phyloP scores from a whole-genome alignment of 2,797 vertebrate genomes.

The Coregonus sp. region DNA sequence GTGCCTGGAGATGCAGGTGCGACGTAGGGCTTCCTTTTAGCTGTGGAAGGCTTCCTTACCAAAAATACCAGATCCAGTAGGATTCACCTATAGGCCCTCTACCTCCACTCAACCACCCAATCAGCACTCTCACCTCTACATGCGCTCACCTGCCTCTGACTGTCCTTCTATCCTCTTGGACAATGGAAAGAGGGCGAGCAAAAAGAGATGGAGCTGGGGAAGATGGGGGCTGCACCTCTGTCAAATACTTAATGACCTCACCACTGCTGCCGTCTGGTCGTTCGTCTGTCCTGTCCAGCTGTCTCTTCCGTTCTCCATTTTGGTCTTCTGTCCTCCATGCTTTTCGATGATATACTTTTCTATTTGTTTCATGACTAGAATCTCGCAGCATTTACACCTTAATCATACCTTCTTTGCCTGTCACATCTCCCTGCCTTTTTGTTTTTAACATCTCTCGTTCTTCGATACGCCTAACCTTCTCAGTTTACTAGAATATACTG shows the following conservation, averaged over 20 bases:
- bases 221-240: constrained; percentile 1
- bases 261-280: neutral
- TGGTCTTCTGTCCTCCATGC: neutral
- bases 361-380: constrained; percentile 2
- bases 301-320: neutral
- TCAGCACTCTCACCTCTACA: neutral
- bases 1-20: neutral
- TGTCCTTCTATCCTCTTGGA: neutral
- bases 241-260: neutral
- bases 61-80: neutral
- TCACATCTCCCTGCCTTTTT: neutral
- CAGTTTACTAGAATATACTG: neutral
- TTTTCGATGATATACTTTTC: constrained; percentile 5
- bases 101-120: neutral
- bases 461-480: neutral
- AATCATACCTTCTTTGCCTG: constrained; percentile 13
- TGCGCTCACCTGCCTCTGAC: constrained; percentile 13
- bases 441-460: neutral
- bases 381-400: neutral
- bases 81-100: neutral
- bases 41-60: neutral
- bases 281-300: neutral
- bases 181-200: neutral
- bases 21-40: no score
- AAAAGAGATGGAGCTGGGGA: neutral